phyloP scores from a whole-genome alignment of 2,113 vertebrate genomes.

The Cyphomyrus discorhynchus region DNA sequence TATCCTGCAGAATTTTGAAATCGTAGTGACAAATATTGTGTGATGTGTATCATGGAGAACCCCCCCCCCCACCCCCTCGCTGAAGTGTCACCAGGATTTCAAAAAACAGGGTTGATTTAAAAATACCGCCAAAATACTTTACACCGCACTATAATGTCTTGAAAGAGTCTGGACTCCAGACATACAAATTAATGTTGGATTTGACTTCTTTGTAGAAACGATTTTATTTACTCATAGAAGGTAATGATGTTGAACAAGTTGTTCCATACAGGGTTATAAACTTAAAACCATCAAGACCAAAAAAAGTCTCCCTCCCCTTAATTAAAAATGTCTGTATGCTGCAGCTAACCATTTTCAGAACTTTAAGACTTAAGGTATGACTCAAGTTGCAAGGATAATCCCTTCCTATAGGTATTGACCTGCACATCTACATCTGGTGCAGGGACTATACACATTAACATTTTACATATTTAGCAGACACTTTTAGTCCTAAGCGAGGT shows the following conservation, averaged over 20 bases:
- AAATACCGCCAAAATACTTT: background rate
- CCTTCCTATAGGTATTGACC: background rate
- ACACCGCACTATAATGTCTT: background rate
- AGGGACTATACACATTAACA: background rate
- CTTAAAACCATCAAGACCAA: background rate
- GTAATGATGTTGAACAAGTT: background rate
- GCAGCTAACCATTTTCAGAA: background rate
- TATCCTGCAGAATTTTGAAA: background rate
- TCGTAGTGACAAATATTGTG: background rate
- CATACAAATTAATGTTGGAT: background rate
- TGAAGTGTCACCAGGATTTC: background rate
- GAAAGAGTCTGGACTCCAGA: background rate
- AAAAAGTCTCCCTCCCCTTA: background rate
- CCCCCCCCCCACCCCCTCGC: no score
- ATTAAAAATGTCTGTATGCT: background rate
- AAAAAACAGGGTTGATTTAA: background rate
- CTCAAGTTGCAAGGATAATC: background rate
- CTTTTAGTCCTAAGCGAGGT: background rate
- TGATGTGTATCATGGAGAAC: background rate
- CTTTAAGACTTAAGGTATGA: background rate
- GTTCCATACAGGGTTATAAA: background rate
- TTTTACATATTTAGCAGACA: background rate
- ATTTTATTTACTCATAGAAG: background rate
- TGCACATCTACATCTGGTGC: background rate
- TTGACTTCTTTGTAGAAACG: background rate